Base-by-base conservation (phyloP, 2,797 vertebrate genomes). In the Acanthiza pusilla region DNA sequence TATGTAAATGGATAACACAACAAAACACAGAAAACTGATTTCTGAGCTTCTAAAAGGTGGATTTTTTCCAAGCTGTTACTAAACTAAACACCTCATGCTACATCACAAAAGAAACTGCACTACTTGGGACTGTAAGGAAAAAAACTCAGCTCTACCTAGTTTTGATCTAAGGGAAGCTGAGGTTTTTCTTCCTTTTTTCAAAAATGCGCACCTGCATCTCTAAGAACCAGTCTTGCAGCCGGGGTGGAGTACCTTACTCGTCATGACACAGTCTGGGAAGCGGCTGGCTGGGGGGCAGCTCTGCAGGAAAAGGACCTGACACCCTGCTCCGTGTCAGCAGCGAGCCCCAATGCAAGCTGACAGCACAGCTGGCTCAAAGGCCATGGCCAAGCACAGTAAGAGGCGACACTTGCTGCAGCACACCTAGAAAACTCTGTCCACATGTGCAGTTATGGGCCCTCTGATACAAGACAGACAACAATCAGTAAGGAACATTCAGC, bases 371-470 rank as follows among this genome's bases (percentile, higher is more conserved):
- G 16, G 32, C 42, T 23, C 42, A 2, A 38, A 32, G 29, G 42
- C 40, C 60, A 67, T 1, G 0, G 74, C 8, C 30, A 22, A 79
- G 29, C 7, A 42, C 13, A 54, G 27, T 23, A 32, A 43, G 55
- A 54, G 25, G 25, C 14, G 18, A 11, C 81, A 45, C 42, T 9
- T 25, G 20, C 8, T 13, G 32, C 21, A 43, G n/a, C 47, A 30
- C 75, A 50, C 16, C 45, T 8, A 36, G 20, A 60, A 60, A 71
- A 54, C 27, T 4, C 0, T 14, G 43, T 11, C 66, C 47, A 21
- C 0, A 1, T 13, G 23, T 21, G 34, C 32, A 8, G 29, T 43
- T 42, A 16, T 2, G 13, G 34, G 25, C 16, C 45, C 29, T 32
- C 42, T 16, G 5, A 61, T 4, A 61, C 36, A 60, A 18, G 18